Conservation (phyloP, 1,140 invertebrate species). For the Helicoverpa armigera region DNA sequence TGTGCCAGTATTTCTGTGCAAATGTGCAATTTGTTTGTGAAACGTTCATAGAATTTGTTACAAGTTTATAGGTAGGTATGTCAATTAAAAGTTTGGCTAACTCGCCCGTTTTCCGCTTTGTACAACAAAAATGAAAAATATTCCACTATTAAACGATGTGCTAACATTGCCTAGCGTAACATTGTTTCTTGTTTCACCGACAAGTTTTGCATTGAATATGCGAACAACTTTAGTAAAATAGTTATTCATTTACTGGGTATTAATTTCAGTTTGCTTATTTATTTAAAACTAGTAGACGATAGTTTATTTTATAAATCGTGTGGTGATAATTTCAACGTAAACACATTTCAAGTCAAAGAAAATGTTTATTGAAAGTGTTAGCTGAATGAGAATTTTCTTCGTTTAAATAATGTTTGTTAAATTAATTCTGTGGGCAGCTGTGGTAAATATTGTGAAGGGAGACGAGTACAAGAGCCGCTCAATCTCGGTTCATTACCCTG, state of each 20-base stretch:
- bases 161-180: background rate
- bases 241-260: background rate
- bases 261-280: conserved; percentile 30
- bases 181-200: conserved; percentile 34
- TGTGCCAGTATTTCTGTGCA: background rate
- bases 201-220: conserved; percentile 38
- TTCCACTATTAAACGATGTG: conserved; percentile 29
- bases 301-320: background rate
- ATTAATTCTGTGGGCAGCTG: background rate
- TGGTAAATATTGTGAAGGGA: conserved; percentile 9
- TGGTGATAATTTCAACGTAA: background rate
- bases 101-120: background rate
- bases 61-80: conserved; percentile 31
- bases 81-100: conserved; percentile 21
- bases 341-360: background rate
- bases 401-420: background rate
- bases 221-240: conserved; percentile 40
- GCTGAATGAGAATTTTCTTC: background rate
- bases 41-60: conserved; percentile 11
- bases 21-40: conserved; percentile 7
- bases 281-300: conserved; percentile 25
- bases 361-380: background rate
- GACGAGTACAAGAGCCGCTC: conserved; percentile 33
- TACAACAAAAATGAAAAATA: conserved; percentile 34
- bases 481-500: conserved; percentile 55